Base-by-base conservation (phyloP, 2,888 invertebrate species). In the Nomada goodeniana region DNA sequence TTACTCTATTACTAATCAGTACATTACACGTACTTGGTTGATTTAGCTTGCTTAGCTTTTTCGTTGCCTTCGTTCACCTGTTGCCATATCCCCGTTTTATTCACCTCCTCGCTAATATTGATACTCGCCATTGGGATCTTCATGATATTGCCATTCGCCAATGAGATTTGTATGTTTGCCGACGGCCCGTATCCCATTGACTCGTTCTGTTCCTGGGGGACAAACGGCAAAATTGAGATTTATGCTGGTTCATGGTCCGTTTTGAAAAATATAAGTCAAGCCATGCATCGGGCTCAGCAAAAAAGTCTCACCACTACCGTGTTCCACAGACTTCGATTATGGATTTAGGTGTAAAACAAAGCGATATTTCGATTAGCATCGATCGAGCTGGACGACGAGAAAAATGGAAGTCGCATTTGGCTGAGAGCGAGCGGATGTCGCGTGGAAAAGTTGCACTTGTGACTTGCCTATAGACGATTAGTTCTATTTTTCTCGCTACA, bases 11-110 rank as follows among this genome's bases (percentile, higher is more conserved):
- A 57, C 42, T 64, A 50, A 36, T 57, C 7, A 36, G 3, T 36
- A 57, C 2, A 26, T 15, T 44, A 10, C 26, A 67, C 70, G 79
- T 90, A 93, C 93, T 92, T 93, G 73, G 91, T 92, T 69, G 90
- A 71, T 76, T 92, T 93, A 4, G 84, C 73, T 63, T 91, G 90
- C 68, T 92, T 93, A 67, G 95, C 94, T 86, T 94, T 95, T 80
- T 95, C 94, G 91, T 96, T 96, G 83, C 95, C 95, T 90, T 96
- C 96, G 92, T 97, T 98, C 18, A 98, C 97, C 94, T 98, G 97
- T 91, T 98, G 97, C 99, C 99, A 99, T 91, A 99, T 97, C 50
- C 98, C 97, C 44, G 97, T 97, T 93, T 98, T 98, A 92, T 98
- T 97, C 76, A 99, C 97, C 94, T 99, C 99, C 93, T 99, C 98